These are phyloP conservation scores for Temnopleurus reevesii DNA, from an alignment of 53 echinoderm and acorn worm genomes.

Conservation along the genomic window DNA sequence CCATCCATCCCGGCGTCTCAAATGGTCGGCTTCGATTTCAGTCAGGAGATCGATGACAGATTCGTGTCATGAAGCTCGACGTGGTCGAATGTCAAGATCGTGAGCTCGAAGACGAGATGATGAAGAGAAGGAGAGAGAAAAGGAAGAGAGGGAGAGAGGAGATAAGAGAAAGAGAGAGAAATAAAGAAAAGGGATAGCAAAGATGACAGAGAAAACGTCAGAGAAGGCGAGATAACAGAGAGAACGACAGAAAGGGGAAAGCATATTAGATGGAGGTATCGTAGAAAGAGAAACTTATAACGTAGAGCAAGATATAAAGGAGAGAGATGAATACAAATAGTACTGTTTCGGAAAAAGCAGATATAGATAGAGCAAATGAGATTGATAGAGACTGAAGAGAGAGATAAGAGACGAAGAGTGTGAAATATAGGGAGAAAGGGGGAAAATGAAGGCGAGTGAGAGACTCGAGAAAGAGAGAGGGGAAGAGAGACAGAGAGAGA, in stretches of 20 bases:
- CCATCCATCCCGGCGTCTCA: constrained; percentile 24
- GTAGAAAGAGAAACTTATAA: too few species aligned
- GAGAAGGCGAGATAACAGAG: too few species aligned
- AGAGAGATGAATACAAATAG: too few species aligned
- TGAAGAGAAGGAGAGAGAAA: neutral
- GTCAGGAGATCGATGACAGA: constrained; percentile 27
- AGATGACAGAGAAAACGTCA: neutral
- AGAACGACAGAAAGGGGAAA: neutral
- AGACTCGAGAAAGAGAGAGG: neutral
- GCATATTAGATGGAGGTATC: too few species aligned
- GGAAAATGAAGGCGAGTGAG: neutral
- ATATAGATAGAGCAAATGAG: too few species aligned
- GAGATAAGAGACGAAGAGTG: too few species aligned
- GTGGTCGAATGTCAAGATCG: constrained; percentile 37
- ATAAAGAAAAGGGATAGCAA: neutral
- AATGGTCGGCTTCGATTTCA: constrained; percentile 37
- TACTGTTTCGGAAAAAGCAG: too few species aligned
- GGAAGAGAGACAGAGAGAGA: neutral
- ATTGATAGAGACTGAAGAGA: too few species aligned
- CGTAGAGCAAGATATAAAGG: too few species aligned
- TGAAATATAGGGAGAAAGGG: neutral
- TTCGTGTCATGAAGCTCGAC: constrained; percentile 13
- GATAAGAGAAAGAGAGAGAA: neutral
- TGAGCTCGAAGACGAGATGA: neutral
- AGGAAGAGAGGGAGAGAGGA: neutral